Evolutionary conservation across 2,888 invertebrate species (phyloP), one percentile per base, ranked within the genome.

Genomic region (Sesamia inferens): DNA sequence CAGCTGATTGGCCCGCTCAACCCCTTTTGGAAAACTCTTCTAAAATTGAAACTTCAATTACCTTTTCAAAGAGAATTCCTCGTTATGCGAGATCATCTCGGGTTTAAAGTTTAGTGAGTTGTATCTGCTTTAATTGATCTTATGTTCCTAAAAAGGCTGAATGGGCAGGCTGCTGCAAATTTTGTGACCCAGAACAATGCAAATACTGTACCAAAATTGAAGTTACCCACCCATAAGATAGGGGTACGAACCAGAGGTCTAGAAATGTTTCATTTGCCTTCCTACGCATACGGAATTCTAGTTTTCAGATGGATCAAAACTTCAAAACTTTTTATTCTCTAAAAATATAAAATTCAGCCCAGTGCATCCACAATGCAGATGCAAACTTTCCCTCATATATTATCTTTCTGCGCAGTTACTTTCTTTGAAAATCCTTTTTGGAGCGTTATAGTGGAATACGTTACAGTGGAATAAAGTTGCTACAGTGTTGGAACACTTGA

Each of bases 381-480:
- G 88, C 81, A 79, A 86, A 88, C 84, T 86, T 88, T 85, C 83
- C 78, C 74, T 76, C 81, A 83, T 88, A 87, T 83, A 88, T 88
- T 87, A 87, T 87, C 86, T 88, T 88, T 85, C 79, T 83, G 79
- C 77, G 22, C 70, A 74, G 86, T 79, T 87, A 83, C 81, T 75
- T 88, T 87, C 86, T 84, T 88, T 81, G 73, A 79, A 82, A 85
- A 85, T 78, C 82, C 74, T 80, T 80, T 85, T 81, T 76, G 73
- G 78, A 75, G 67, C 19, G 69, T 71, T 67, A 64, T 57, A 76
- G 65, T 58, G 10, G 68, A 78, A 80, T 75, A 74, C 71, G 19
- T 24, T 54, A 67, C 68, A 63, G n/a, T 59, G 69, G n/a, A n/a
- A n/a, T n/a, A n/a, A n/a, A n/a, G n/a, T n/a, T n/a, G n/a, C n/a